Evolutionary conservation across 2,113 vertebrate genomes (phyloP).

Genomic region (Rhea pennata): DNA sequence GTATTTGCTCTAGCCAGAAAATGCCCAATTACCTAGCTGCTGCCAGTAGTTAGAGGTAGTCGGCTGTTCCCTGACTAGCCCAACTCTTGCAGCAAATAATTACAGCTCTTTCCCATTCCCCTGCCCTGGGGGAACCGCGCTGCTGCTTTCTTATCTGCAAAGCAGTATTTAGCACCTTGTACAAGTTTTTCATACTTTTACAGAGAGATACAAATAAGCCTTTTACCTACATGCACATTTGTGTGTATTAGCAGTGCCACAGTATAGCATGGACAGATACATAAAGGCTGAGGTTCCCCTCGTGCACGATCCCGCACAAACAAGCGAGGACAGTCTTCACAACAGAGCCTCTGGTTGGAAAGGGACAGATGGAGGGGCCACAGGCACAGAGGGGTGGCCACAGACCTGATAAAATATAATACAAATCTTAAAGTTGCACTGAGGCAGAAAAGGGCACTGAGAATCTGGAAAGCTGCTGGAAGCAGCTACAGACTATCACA

Average conservation of each 20-base stretch:
- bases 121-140: neutral
- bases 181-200: slow-evolving; percentile 18
- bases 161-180: neutral
- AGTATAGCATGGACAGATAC: neutral
- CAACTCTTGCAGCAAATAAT: slow-evolving; percentile 18
- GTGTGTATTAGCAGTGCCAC: neutral
- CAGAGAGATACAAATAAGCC: neutral
- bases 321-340: fast-evolving
- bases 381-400: neutral
- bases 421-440: neutral
- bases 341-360: neutral
- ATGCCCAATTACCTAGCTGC: neutral
- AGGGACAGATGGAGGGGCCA: neutral
- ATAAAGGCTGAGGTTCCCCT: neutral
- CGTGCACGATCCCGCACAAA: fast-evolving
- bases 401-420: neutral
- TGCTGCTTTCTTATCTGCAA: neutral
- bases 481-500: neutral
- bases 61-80: neutral
- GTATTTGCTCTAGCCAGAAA: neutral
- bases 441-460: neutral
- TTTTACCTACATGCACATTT: neutral
- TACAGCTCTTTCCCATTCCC: slow-evolving; percentile 10
- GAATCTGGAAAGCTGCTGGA: neutral
- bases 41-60: neutral